Evolutionary conservation across 2,113 vertebrate genomes (phyloP).

Genomic region (Dipodomys spectabilis): DNA sequence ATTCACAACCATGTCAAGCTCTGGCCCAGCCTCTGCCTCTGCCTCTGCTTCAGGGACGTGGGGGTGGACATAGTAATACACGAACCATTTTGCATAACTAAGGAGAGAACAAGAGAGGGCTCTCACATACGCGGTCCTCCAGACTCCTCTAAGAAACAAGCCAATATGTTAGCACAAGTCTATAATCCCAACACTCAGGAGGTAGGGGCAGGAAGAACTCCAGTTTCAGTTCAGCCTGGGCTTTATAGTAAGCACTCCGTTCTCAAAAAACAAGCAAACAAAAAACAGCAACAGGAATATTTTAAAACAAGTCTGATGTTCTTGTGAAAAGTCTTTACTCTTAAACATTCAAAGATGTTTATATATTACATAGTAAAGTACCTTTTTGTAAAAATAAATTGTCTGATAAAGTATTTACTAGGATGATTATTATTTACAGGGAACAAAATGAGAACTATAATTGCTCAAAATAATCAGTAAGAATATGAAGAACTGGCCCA

Average conservation of each 20-base stretch:
- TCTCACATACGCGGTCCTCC: neutral
- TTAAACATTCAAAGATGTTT: neutral
- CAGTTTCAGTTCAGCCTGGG: neutral
- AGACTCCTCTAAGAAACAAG: neutral
- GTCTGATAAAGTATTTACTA: neutral
- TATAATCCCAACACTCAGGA: neutral
- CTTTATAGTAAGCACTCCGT: neutral
- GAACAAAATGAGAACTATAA: constrained; percentile 15
- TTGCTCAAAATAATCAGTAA: neutral
- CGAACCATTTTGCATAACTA: neutral
- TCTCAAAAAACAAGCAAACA: neutral
- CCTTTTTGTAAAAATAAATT: neutral
- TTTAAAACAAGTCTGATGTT: neutral
- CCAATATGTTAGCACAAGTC: too few species aligned
- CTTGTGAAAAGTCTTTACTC: neutral
- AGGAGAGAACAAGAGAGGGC: neutral
- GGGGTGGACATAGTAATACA: neutral
- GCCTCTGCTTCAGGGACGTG: neutral
- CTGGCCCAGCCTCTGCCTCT: neutral
- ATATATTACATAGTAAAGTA: neutral
- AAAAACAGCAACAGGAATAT: neutral
- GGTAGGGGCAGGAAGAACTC: neutral
- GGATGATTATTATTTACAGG: neutral
- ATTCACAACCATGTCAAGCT: neutral
- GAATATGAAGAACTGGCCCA: neutral